Base-by-base conservation (phyloP, 2,113 vertebrate species). In the Xiphophorus maculatus region DNA sequence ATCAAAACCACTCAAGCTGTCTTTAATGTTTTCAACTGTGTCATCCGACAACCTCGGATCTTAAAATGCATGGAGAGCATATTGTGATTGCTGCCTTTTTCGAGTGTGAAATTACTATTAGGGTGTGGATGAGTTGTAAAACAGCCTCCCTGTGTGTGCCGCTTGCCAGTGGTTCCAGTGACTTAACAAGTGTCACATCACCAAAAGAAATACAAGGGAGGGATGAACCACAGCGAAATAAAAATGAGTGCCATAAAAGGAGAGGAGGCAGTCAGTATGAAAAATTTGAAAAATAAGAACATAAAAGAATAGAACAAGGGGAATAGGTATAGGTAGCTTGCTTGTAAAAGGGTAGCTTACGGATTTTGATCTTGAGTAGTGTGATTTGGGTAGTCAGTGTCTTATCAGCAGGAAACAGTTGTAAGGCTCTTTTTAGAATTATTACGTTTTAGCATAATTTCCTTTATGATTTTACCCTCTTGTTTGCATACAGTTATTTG, bases 41-140 rank as follows among this genome's bases (percentile, higher is more conserved):
- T 62, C 40, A 32, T 63, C n/a, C 15, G 44, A 58, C 68, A 79
- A 86, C 67, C 63, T 17, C 10, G 1, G 14, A 63, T 75, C 63
- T 66, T 30, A 30, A 37, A 33, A 48, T 64, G 74, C 71, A 73
- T 15, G 35, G 64, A 76, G 71, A 72, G 54, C 42, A 22, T 68
- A 67, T 61, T 73, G 67, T 77, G 68, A 67, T 61, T 0, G 42
- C 68, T 77, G 58, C 66, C 40, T 72, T 86, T 64, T 69, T 88
- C 78, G 71, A 87, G 84, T 82, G 81, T 85, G 73, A 83, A 83
- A 86, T 88, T 79, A 79, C 68, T n/a, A 79, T 85, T 42, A 81
- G 67, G 80, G 74, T 74, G 77, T 42, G 22, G 64, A 68, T 32
- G 42, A 79, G 28, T 54, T 85, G 75, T 76, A 61, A 84, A 82